Base-by-base conservation (phyloP, 2,797 vertebrate species). In the Acipenser ruthenus region DNA sequence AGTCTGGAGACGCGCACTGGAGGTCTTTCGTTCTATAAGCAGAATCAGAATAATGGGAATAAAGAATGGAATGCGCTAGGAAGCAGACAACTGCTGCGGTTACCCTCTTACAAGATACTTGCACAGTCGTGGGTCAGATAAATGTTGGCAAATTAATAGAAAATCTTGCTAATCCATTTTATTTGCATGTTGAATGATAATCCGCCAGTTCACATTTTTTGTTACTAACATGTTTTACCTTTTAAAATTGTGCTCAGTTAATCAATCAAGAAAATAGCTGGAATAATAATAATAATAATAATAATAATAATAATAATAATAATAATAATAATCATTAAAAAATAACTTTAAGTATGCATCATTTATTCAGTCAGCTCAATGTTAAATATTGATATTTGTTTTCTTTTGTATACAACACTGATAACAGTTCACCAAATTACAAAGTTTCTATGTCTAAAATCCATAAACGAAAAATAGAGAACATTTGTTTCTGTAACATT, bases 381-480 rank as follows among this genome's bases (percentile, higher is more conserved):
- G 63, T 66, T 37, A 64, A 60, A 65, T 67, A 68, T 65, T 18
- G 66, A 48, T 18, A 56, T 61, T 65, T 37, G 37, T 60, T 60
- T 67, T 64, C 60, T 60, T 68, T 63, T 71, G 67, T 67, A 71
- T 64, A 71, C 67, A 71, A 71, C 67, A 68, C 64, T 71, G 70
- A 71, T 64, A 68, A 71, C 64, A 60, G 60, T 50, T 71, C 66
- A 71, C 70, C 66, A 71, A 71, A 63, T 68, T 65, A 71, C 70
- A 71, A 68, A 71, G 68, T 68, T 65, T 62, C 67, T 71, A 68
- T 68, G 50, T 68, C 63, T 71, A 71, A 68, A 71, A 63, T 71
- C 52, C 49, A 68, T 68, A 68, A 71, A 71, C 67, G 62, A 71
- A 71, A 71, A 68, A 71, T 64, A 71, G 64, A 68, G 63, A 71